A percentile compares a stretch with the other conserved stretches of the same genome.
Evolutionary conservation across 1,140 invertebrate species (phyloP).

Genomic region (Cydia amplana): DNA sequence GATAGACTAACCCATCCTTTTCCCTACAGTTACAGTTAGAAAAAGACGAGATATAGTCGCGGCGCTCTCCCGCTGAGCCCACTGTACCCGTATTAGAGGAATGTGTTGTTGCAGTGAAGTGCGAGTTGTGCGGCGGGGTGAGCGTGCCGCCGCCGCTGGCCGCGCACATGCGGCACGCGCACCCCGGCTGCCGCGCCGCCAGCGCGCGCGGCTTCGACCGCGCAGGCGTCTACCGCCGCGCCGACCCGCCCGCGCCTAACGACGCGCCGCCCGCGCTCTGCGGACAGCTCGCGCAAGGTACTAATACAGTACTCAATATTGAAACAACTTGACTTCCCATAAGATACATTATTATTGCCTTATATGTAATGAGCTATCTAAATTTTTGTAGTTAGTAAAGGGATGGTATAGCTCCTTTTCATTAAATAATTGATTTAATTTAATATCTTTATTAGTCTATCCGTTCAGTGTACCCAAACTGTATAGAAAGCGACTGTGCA

Average conservation of each 20-base stretch:
- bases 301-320: too few relatives aligned
- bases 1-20: too few relatives aligned
- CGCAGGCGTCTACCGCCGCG: conserved; percentile 52
- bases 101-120: conserved; percentile 78
- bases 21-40: too few relatives aligned
- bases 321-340: neutral
- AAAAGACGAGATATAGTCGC: too few relatives aligned
- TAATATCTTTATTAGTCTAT: too few relatives aligned
- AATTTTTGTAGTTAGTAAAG: too few relatives aligned
- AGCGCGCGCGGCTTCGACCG: conserved; percentile 80
- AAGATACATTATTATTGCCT: neutral
- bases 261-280: conserved; percentile 42
- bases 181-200: conserved; percentile 93
- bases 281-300: conserved; percentile 65
- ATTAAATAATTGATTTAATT: too few relatives aligned
- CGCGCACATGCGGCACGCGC: conserved; percentile 93
- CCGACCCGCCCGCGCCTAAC: conserved; percentile 38
- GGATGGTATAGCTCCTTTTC: too few relatives aligned
- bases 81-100: neutral
- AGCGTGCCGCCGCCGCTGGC: conserved; percentile 89
- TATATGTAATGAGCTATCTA: too few relatives aligned
- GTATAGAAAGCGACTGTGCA: too few relatives aligned
- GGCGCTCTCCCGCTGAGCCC: too few relatives aligned
- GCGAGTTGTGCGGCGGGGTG: conserved; percentile 92
- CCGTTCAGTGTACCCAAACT: too few relatives aligned